Evolutionary conservation across 2,113 vertebrate species (phyloP).

Genomic region (Grammomys dolichurus): DNA sequence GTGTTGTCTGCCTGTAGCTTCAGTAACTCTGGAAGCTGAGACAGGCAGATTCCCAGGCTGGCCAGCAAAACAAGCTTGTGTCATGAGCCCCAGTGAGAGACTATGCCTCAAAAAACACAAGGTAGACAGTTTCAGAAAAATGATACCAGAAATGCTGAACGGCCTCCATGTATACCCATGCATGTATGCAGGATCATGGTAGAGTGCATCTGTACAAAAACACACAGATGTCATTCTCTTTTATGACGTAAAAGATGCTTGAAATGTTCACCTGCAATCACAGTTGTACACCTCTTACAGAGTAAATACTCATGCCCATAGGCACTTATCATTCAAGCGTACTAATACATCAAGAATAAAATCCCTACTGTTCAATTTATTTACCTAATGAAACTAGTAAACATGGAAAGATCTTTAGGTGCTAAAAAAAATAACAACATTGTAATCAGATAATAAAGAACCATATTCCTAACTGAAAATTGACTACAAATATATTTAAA

Average conservation of each 20-base stretch:
- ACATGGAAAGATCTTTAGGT: neutral
- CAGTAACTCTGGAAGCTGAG: neutral
- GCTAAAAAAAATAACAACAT: conserved; percentile 16
- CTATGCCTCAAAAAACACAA: neutral
- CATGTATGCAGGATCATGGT: too few species aligned
- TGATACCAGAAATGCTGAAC: neutral
- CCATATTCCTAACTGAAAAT: neutral
- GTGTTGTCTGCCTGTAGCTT: neutral
- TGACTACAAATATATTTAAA: neutral
- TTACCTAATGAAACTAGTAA: conserved; percentile 24
- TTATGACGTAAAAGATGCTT: neutral
- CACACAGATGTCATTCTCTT: neutral
- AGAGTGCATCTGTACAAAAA: neutral
- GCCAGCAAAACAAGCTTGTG: neutral
- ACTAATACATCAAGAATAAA: conserved; percentile 15
- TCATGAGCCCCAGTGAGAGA: neutral
- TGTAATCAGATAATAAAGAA: conserved; percentile 13
- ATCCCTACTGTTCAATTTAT: conserved; percentile 12
- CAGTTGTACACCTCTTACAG: neutral
- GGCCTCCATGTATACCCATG: too few species aligned
- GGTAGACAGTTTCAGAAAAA: neutral
- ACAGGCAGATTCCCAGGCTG: neutral
- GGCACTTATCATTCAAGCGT: neutral
- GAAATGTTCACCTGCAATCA: neutral
- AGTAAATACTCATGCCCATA: neutral